Conservation (phyloP, 2,888 invertebrate genomes). For the Chelonus formosanus region DNA sequence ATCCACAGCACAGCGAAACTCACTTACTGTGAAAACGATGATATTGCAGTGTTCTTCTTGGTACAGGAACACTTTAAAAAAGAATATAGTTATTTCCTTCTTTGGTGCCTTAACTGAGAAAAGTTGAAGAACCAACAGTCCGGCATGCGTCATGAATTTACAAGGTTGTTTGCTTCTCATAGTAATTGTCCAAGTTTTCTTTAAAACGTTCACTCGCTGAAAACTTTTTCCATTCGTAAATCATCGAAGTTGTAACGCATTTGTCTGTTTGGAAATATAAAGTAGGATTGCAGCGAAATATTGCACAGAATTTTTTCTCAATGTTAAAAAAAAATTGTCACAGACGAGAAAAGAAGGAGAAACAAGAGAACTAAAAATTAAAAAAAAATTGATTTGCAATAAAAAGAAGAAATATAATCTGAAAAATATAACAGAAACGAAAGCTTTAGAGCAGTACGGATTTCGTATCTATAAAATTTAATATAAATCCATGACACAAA, state of each 20-base stretch:
- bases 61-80: slow-evolving; percentile 4
- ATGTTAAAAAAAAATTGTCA: background rate
- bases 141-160: slow-evolving; percentile 49
- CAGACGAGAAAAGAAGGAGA: background rate
- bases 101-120: background rate
- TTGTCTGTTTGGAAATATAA: slow-evolving; percentile 44
- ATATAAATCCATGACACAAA: slow-evolving; percentile 32
- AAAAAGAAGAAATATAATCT: no score
- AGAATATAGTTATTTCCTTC: slow-evolving; percentile 9
- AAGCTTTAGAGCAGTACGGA: no score
- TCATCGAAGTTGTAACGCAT: slow-evolving; percentile 36
- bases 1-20: slow-evolving; percentile 37
- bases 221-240: slow-evolving; percentile 23
- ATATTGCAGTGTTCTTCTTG: slow-evolving; percentile 30
- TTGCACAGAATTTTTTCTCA: background rate
- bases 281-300: slow-evolving; percentile 26
- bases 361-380: no score
- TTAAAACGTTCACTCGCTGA: slow-evolving; percentile 7
- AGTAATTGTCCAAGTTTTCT: slow-evolving; percentile 53
- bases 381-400: no score
- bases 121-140: slow-evolving; percentile 7
- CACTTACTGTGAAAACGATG: slow-evolving; percentile 37
- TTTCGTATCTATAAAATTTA: background rate
- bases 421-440: no score
- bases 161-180: slow-evolving; percentile 52